Evolutionary conservation across 2,888 invertebrate genomes (phyloP), one percentile per base, ranked within the genome.

Genomic region (Petrophora chlorosata): DNA sequence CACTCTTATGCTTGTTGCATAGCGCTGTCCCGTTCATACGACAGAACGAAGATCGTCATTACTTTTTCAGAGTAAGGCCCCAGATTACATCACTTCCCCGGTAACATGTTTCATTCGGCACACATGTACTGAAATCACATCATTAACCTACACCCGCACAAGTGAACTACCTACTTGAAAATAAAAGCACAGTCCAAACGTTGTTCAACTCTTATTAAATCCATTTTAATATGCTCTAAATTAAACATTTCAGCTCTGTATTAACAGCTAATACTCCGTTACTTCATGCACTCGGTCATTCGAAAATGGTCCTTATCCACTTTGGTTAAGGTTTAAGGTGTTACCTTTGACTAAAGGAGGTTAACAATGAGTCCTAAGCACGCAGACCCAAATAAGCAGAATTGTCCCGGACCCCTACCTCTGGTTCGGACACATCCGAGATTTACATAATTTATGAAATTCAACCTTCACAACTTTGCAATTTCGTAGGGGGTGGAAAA

Each of bases 351-450:
- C 10, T n/a, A 10, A 28, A 8, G 10, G 23, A 45, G 51, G 41
- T 34, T 48, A 52, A 57, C 57, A 57, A 47, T 46, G 44, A 38
- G 48, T 35, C 59, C 55, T 55, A 51, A 60, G 55, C 51, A 60
- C 59, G 56, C 54, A 53, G 32, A 45, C 57, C 59, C 55, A 55
- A 60, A 60, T 57, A 60, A 60, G 57, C 57, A 60, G 48, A 53
- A 55, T 47, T 46, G 54, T 57, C 48, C 56, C 33, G 39, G 40
- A 47, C 42, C 47, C 45, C 47, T 50, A 53, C 57, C 55, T 47
- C 38, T 48, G 45, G 43, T 42, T 26, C 22, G 43, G 43, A 44
- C 39, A 55, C 51, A 53, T 48, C n/a, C 42, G 42, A 53, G 53
- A 55, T 60, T 60, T 60, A 36, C 55, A 60, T 60, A 60, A 55